phyloP scores from a whole-genome alignment of 1,140 invertebrate species.

The Caenorhabditis inopinata region DNA sequence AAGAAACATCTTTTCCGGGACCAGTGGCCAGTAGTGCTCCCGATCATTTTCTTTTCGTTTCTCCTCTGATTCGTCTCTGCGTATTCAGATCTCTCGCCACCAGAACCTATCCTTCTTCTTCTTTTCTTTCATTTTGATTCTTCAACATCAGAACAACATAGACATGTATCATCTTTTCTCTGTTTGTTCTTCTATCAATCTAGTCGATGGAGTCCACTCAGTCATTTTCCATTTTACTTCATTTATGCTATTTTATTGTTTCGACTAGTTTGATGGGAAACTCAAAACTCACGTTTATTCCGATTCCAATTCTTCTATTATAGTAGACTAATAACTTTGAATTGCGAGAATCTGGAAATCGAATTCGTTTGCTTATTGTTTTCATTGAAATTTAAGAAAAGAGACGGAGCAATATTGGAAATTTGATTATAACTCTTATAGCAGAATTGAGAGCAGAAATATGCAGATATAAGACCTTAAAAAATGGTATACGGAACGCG shows the following conservation, averaged over 20 bases:
- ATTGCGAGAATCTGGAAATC: not conserved
- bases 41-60: not conserved
- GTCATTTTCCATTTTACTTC: not conserved
- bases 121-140: not conserved
- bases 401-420: too few species aligned
- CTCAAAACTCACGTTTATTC: not conserved
- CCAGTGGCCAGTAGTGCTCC: conserved; percentile 25
- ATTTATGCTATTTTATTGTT: not conserved
- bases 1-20: conserved; percentile 25
- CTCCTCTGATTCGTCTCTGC: conserved; percentile 7
- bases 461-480: too few species aligned
- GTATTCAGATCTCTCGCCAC: not conserved
- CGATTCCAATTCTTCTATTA: too few species aligned
- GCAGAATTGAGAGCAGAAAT: too few species aligned
- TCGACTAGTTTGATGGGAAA: too few species aligned
- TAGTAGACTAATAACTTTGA: too few species aligned
- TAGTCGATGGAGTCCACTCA: too few species aligned
- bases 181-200: not conserved
- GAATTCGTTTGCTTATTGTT: too few species aligned
- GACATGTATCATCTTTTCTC: conserved; percentile 13
- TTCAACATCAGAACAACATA: conserved; percentile 17
- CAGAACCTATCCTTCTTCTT: conserved; percentile 14
- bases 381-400: too few species aligned
- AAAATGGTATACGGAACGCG: too few species aligned
- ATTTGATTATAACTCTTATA: too few species aligned